Evolutionary conservation across 2,888 invertebrate genomes (phyloP).

Genomic region (Leuctra nigra): DNA sequence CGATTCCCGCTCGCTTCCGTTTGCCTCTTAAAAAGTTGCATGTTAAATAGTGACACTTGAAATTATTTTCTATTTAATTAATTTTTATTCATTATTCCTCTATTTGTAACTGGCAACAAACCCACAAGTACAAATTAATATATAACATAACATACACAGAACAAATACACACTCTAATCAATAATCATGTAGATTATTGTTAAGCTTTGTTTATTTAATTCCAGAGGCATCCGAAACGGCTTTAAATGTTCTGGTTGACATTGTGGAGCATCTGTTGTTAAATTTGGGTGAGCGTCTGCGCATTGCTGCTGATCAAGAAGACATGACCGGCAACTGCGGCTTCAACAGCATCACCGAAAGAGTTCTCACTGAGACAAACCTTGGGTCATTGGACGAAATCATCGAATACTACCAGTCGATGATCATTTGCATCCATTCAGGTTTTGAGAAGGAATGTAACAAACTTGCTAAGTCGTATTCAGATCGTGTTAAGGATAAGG

Average conservation of each 20-base stretch:
- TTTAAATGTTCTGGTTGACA: slow-evolving; percentile 44
- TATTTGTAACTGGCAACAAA: too few relatives aligned
- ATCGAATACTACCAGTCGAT: slow-evolving; percentile 51
- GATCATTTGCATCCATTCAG: slow-evolving; percentile 30
- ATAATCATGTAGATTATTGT: neutral
- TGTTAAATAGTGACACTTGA: too few relatives aligned
- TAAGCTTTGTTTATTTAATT: slow-evolving; percentile 23
- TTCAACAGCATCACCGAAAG: slow-evolving; percentile 55
- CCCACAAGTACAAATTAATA: too few relatives aligned
- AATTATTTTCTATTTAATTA: too few relatives aligned
- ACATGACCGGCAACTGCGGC: slow-evolving; percentile 38
- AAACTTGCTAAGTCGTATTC: neutral
- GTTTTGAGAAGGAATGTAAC: neutral
- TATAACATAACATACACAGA: too few relatives aligned
- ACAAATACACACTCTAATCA: too few relatives aligned
- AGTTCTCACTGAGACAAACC: slow-evolving; percentile 52
- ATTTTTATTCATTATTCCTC: too few relatives aligned
- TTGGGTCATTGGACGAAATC: slow-evolving; percentile 50
- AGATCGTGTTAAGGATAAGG: neutral
- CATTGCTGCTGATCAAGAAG: slow-evolving; percentile 47
- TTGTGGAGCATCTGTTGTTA: slow-evolving; percentile 43
- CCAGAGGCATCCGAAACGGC: slow-evolving; percentile 43
- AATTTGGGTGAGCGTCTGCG: slow-evolving; percentile 46
- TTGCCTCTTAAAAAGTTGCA: too few relatives aligned
- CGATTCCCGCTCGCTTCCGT: too few relatives aligned